Evolutionary conservation across 2,113 vertebrate genomes (phyloP).

Genomic region (Zosterops borbonicus): DNA sequence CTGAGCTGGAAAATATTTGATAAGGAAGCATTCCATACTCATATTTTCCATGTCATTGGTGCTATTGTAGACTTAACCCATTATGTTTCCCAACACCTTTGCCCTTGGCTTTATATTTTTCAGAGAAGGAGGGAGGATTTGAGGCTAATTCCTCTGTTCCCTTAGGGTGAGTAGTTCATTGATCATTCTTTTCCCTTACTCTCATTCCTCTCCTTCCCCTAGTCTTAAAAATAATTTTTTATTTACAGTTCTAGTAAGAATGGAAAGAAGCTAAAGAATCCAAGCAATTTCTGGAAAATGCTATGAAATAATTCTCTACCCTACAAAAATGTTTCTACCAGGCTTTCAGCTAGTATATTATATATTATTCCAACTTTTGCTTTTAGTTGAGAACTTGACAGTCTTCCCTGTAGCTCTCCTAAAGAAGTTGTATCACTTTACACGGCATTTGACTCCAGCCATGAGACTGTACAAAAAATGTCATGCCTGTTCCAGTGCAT

Average conservation of each 20-base stretch:
- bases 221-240: not conserved
- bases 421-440: not conserved
- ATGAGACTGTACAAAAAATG: not conserved
- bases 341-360: not conserved
- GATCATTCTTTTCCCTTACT: not conserved
- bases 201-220: not conserved
- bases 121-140: not conserved
- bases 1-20: not conserved
- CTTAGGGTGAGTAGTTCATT: not conserved
- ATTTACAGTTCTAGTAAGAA: not conserved
- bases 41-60: not conserved
- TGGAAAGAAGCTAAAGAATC: not conserved
- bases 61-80: not conserved
- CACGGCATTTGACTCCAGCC: not conserved
- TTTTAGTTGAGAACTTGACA: not conserved
- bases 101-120: not conserved
- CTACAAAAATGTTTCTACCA: not conserved
- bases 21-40: not conserved
- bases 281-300: not conserved
- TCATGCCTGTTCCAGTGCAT: not conserved
- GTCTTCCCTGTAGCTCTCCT: not conserved
- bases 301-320: not conserved
- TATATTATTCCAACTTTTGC: not conserved
- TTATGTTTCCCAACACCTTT: fast-evolving
- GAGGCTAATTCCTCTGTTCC: not conserved